Evolutionary conservation across 2,113 vertebrate species (phyloP).

Genomic region (Mirounga angustirostris): DNA sequence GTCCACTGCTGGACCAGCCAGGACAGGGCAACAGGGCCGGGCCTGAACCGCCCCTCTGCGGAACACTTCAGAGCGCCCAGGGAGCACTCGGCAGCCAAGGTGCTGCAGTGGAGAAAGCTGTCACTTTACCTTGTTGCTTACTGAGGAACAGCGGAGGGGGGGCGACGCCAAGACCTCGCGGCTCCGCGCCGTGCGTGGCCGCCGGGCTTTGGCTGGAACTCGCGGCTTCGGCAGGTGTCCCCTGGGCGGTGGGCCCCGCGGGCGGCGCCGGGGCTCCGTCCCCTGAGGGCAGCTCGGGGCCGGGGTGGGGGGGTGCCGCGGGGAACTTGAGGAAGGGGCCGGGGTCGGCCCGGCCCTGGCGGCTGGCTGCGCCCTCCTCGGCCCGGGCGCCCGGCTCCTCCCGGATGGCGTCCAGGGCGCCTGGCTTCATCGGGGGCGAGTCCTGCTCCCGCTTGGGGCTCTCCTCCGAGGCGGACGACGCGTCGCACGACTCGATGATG

Average conservation of each 20-base stretch:
- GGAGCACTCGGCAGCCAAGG: neutral
- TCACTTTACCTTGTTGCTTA: constrained; percentile 93
- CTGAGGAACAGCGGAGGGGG: constrained; percentile 85
- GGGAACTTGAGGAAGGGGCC: constrained; percentile 88
- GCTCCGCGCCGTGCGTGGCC: constrained; percentile 75
- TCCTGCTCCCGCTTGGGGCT: constrained; percentile 97
- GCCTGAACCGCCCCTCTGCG: neutral
- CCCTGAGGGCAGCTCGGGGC: constrained; percentile 81
- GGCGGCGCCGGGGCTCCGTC: constrained; percentile 71
- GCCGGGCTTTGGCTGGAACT: constrained; percentile 70
- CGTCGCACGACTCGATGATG: constrained; percentile 95
- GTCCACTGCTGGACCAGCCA: neutral
- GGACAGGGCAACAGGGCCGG: neutral
- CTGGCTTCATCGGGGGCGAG: constrained; percentile 90
- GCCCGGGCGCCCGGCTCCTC: constrained; percentile 83
- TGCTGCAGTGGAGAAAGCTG: neutral
- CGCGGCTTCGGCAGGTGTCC: constrained; percentile 80
- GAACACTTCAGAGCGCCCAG: neutral
- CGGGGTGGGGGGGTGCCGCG: constrained; percentile 84
- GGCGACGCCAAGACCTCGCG: constrained; percentile 47
- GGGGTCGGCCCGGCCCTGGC: constrained; percentile 88
- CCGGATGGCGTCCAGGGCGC: constrained; percentile 87
- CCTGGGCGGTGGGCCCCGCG: constrained; percentile 78
- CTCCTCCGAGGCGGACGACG: constrained; percentile 95
- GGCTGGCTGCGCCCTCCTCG: constrained; percentile 89